Conservation (phyloP, 2,113 vertebrate genomes). For the Epinephelus cyanopodus region DNA sequence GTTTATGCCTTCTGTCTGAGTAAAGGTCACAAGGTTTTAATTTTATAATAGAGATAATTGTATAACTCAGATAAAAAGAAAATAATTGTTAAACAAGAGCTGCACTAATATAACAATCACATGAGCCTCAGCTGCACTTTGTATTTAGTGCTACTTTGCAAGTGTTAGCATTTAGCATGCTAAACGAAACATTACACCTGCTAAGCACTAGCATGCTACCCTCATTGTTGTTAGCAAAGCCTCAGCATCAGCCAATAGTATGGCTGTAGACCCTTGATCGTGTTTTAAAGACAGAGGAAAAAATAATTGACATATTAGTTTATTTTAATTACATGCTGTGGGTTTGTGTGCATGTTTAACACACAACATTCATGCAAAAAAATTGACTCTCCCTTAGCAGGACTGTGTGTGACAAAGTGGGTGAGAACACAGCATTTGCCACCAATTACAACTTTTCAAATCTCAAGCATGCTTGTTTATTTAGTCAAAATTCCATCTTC, state of each 20-base stretch:
- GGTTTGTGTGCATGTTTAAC: no score
- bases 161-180: no score
- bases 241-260: not conserved
- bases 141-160: no score
- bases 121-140: no score
- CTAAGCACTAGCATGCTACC: not conserved
- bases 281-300: not conserved
- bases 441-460: no score
- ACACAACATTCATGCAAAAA: not conserved
- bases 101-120: no score
- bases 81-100: no score
- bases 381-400: no score
- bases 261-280: not conserved
- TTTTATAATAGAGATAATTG: not conserved
- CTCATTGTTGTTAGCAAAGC: not conserved
- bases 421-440: not conserved
- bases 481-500: no score
- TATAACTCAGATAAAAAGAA: not conserved
- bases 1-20: not conserved
- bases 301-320: not conserved
- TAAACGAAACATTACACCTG: no score
- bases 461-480: not conserved
- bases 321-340: not conserved
- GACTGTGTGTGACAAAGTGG: no score
- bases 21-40: not conserved